Conservation (phyloP, 2,113 vertebrate genomes). For the Psettodes erumei region DNA sequence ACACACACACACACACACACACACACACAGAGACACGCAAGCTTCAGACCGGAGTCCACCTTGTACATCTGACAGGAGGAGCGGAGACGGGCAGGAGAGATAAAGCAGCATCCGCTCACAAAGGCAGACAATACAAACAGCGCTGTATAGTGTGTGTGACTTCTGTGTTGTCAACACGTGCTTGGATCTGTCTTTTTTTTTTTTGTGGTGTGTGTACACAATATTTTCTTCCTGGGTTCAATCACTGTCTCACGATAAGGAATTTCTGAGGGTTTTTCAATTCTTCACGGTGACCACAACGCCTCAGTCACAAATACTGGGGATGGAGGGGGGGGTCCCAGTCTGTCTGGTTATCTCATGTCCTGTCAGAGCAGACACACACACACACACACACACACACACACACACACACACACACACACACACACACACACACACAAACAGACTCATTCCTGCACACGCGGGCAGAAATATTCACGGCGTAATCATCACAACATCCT, state of each 20-base stretch:
- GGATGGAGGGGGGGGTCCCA: slow-evolving; percentile 12
- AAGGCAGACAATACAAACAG: background rate
- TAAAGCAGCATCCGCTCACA: background rate
- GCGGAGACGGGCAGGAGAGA: background rate
- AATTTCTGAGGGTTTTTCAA: background rate
- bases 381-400: background rate
- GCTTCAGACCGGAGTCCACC: slow-evolving; percentile 25
- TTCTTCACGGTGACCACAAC: background rate
- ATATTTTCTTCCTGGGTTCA: background rate
- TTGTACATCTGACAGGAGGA: slow-evolving; percentile 30
- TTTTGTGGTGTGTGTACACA: background rate
- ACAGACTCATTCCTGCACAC: slow-evolving; percentile 24
- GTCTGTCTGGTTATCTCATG: slow-evolving; percentile 17
- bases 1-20: too few relatives aligned
- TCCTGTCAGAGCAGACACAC: slow-evolving; percentile 14
- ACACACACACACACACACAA: too few relatives aligned
- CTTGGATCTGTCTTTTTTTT: background rate
- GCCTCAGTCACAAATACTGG: background rate
- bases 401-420: background rate
- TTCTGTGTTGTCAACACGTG: background rate
- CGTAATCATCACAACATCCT: slow-evolving; percentile 63
- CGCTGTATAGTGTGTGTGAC: background rate
- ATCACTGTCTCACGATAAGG: background rate
- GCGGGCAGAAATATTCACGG: slow-evolving; percentile 59
- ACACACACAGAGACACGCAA: too few relatives aligned